phyloP scores from a whole-genome alignment of 2,113 vertebrate genomes.

The Vombatus ursinus region DNA sequence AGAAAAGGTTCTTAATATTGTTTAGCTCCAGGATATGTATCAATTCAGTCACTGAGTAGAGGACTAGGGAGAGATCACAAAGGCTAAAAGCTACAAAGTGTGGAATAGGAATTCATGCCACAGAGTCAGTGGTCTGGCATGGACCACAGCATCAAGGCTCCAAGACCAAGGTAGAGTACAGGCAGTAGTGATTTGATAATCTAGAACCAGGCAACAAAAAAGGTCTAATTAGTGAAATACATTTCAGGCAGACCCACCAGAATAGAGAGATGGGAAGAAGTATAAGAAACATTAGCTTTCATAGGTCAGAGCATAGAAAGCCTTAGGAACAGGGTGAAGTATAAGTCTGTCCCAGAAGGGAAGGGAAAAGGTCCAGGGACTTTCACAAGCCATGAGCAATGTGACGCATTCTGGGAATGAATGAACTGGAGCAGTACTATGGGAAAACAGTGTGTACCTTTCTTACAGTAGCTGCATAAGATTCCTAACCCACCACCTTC shows the following conservation, averaged over 20 bases:
- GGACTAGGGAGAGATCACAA: background rate
- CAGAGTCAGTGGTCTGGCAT: background rate
- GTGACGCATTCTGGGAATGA: background rate
- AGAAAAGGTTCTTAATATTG: background rate
- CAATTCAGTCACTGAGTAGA: background rate
- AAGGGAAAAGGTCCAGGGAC: background rate
- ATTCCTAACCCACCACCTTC: background rate
- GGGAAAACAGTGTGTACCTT: background rate
- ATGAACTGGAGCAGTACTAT: background rate
- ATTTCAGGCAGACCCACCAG: background rate
- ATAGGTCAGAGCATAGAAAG: background rate
- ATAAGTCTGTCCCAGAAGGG: background rate
- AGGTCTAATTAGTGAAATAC: background rate
- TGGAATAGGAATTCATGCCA: background rate
- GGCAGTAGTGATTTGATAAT: background rate
- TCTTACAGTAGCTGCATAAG: background rate
- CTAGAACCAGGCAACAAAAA: background rate
- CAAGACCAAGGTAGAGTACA: background rate
- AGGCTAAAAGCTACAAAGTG: background rate
- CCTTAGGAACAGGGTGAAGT: background rate
- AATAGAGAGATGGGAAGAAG: background rate
- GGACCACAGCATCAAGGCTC: background rate
- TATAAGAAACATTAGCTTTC: background rate
- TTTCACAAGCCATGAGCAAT: background rate
- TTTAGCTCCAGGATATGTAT: background rate